Percentiles rank a stretch among this genome's conserved stretches.
Conservation (phyloP, 2,797 vertebrate species). For the Pogoniulus pusillus region DNA sequence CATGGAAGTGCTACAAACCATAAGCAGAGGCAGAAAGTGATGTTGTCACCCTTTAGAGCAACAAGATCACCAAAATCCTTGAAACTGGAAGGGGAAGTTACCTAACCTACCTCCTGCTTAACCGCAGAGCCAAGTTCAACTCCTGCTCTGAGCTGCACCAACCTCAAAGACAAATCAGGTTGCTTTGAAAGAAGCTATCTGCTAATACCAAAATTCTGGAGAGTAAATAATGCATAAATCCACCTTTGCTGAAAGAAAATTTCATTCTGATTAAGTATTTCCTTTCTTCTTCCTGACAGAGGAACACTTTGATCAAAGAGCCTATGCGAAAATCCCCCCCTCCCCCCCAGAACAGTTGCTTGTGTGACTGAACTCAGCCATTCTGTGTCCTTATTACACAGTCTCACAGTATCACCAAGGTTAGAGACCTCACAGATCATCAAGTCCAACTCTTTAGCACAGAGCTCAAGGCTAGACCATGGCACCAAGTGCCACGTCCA, state of each 20-base stretch:
- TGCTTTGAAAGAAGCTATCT: neutral
- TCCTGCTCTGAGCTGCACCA: neutral
- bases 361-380: slow-evolving; percentile 5
- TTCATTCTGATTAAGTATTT: neutral
- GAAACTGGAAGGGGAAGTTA: neutral
- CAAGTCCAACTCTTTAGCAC: no score
- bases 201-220: neutral
- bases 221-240: neutral
- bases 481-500: no score
- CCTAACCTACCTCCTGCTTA: neutral
- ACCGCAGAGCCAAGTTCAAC: neutral
- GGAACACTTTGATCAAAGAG: neutral
- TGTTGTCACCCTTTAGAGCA: neutral
- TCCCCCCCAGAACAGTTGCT: neutral
- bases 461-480: no score
- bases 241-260: neutral
- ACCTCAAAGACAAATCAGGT: neutral
- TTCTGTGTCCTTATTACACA: neutral
- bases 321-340: neutral
- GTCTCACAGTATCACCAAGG: no score
- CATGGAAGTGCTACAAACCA: neutral
- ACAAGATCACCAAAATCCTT: neutral
- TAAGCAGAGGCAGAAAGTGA: neutral
- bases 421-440: no score
- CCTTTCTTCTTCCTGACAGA: neutral